Percentiles rank a stretch among this genome's conserved stretches.
Conservation (phyloP, 2,797 vertebrate species). For the Siniperca obscura region DNA sequence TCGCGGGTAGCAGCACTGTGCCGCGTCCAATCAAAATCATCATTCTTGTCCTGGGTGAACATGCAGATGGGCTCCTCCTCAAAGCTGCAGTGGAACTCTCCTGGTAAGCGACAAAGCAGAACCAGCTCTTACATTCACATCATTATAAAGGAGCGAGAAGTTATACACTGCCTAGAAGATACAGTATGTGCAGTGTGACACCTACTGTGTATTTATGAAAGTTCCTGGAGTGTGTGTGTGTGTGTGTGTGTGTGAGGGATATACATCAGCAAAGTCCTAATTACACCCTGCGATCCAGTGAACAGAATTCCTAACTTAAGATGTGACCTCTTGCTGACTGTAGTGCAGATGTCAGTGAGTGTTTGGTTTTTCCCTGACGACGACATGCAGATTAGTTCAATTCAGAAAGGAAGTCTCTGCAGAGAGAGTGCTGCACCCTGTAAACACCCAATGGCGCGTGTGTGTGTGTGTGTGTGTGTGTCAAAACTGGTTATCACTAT, state of each 20-base stretch:
- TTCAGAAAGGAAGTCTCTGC: constrained; percentile 26
- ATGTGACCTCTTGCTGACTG: constrained; percentile 68
- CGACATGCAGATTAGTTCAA: constrained; percentile 24
- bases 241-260: constrained; percentile 45
- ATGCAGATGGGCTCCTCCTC: constrained; percentile 97
- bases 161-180: constrained; percentile 20
- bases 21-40: constrained; percentile 97
- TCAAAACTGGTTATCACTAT: constrained; percentile 21
- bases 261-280: constrained; percentile 62
- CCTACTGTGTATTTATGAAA: constrained; percentile 66
- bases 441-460: constrained; percentile 15
- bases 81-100: constrained; percentile 98
- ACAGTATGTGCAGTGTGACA: constrained; percentile 40
- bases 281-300: constrained; percentile 60
- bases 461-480: constrained; percentile 12
- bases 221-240: constrained; percentile 6
- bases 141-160: constrained; percentile 25
- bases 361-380: constrained; percentile 29
- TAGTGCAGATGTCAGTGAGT: constrained; percentile 19
- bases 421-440: constrained; percentile 33
- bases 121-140: constrained; percentile 24
- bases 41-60: constrained; percentile 97
- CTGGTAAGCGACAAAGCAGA: constrained; percentile 80
- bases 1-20: constrained; percentile 96
- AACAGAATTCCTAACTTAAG: constrained; percentile 66